Percentiles rank a stretch among this genome's conserved stretches.
Conservation (phyloP, 2,113 vertebrate genomes). For the Neotoma lepida region DNA sequence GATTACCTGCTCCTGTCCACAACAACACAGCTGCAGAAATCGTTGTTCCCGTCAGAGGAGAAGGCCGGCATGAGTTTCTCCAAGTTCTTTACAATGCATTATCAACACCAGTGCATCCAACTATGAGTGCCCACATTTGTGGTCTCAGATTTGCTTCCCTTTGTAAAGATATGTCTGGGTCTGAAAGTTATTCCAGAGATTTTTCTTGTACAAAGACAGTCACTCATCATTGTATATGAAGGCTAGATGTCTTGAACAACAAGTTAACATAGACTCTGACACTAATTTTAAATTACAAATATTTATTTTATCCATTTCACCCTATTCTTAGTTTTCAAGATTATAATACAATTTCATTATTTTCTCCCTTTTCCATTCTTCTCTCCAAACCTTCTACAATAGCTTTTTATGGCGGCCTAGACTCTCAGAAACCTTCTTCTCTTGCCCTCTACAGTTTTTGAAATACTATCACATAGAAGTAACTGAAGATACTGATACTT, state of each 20-base stretch:
- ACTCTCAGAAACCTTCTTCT: not conserved
- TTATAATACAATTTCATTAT: not conserved
- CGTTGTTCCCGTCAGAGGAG: not conserved
- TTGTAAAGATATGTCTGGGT: not conserved
- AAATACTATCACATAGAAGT: not conserved
- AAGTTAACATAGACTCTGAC: not conserved
- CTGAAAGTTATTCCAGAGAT: not conserved
- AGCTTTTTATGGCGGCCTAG: not conserved
- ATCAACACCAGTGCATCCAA: not conserved
- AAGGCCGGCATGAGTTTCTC: not conserved
- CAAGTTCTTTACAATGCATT: not conserved
- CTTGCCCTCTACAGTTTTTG: not conserved
- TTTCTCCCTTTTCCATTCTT: not conserved
- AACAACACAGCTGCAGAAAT: not conserved
- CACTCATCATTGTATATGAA: not conserved
- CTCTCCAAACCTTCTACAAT: not conserved
- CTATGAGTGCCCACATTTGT: rapidly evolving
- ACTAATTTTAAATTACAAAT: not conserved
- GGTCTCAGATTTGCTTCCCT: not conserved
- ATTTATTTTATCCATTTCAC: not conserved
- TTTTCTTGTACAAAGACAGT: not conserved
- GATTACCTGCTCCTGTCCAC: not conserved
- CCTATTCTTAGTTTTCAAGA: not conserved
- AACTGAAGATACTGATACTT: not conserved
- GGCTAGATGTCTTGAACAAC: not conserved